Evolutionary conservation across 2,797 vertebrate species (phyloP), one percentile per base, ranked within the genome.

Genomic region (Anguilla obscura): DNA sequence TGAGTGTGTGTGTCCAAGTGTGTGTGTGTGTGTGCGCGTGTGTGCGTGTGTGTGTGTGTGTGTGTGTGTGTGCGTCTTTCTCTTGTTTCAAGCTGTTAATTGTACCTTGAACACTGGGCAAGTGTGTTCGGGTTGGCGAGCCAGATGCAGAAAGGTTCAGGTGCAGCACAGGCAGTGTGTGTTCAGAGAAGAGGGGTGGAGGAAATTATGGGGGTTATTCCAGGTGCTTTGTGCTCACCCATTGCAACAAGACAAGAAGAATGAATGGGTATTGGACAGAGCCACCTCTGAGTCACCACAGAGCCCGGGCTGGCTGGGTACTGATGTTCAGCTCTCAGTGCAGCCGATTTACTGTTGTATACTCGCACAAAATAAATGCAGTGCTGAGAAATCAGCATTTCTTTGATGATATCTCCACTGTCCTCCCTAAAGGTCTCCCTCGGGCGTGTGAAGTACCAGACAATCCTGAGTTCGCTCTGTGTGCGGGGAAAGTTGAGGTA

Each of bases 401-500:
- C 27, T 86, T 63, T 91, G 88, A 91, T 85, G 16, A 76, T 21
- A 10, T 85, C 52, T 36, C 83, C 90, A 87, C 89, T 88, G 36
- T 91, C 71, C 90, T 83, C 58, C 89, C 84, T 83, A 5, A 94
- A 95, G 93, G 85, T 88, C 89, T 87, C 50, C 66, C 0, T 10
- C 92, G 93, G 90, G 89, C 79, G 86, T 96, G 95, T 88, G 90
- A 92, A 36, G 92, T 95, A 84, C 94, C 95, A 85, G 40, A 88
- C 71, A 92, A 96, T 91, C 90, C 92, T 10, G 88, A 86, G 3
- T 95, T 93, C 91, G 94, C 95, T 24, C 60, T 91, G 58, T 96
- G 95, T 91, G 93, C 91, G 0, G 94, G 95, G 87, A 96, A 96
- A 90, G 95, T 95, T 52, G 92, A 95, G 95, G 95, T 96, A 90